Evolutionary conservation across 2,113 vertebrate genomes (phyloP), one percentile per base, ranked within the genome.

Genomic region (Nesoenas mayeri): DNA sequence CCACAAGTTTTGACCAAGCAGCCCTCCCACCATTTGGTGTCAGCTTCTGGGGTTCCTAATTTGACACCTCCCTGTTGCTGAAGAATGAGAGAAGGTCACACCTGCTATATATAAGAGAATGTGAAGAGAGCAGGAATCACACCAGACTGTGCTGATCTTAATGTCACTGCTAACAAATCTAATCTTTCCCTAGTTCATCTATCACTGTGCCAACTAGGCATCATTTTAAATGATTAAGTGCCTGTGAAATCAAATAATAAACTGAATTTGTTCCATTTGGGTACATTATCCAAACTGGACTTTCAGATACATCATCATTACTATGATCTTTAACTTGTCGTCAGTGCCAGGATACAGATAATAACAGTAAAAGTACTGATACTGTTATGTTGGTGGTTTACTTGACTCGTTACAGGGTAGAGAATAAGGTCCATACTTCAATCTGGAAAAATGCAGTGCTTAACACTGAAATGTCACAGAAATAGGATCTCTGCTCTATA

Each of bases 171-270:
- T 95, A 95, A 88, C 67, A 79, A 92, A 90, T 82, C 71, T 88
- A 81, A 84, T 92, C 64, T 93, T 72, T 65, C 77, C 57, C 44
- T 38, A 21, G 53, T 87, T 95, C 72, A 79, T 90, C 90, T 75
- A 47, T 93, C 90, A 93, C 72, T 71, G 57, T 93, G 79, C 67
- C 90, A 89, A 25, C 65, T 21, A 71, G 65, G 61, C 79, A 69
- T 71, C 11, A 0, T 82, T 96, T 72, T 54, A 36, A 81, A 47
- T 65, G 61, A 93, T 85, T 67, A 94, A 93, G 57, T 79, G 65
- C 36, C 73, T 69, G 65, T 82, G 88, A 93, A 96, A 95, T 94
- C 93, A 79, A 95, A 91, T 92, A 87, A 89, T 85, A 91, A 97
- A 89, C 85, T 65, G 77, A 88, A 40, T 93, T 89, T 92, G 34